These are phyloP conservation scores for Galleria mellonella DNA, from an alignment of 1,140 invertebrate species.

Conservation along the genomic window DNA sequence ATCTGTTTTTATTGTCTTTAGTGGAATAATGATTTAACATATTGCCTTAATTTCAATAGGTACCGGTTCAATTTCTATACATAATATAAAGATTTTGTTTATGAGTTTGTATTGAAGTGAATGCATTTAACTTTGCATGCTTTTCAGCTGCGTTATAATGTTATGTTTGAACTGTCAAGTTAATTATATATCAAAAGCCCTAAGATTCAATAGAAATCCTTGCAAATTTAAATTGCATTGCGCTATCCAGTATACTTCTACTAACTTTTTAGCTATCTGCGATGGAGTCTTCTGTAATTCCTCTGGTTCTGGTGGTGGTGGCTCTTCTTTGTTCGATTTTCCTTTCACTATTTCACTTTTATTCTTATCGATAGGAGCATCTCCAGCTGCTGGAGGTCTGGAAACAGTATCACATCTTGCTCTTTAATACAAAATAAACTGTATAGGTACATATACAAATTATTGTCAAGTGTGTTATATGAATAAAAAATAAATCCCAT, in stretches of 20 bases:
- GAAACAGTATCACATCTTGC: conserved; percentile 2
- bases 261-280: conserved; percentile 40
- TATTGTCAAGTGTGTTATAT: not conserved
- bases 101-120: too few relatives aligned
- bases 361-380: conserved; percentile 27
- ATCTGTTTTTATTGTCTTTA: too few relatives aligned
- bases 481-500: not conserved
- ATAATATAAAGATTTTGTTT: too few relatives aligned
- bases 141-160: too few relatives aligned
- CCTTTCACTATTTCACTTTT: conserved; percentile 24
- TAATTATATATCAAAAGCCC: too few relatives aligned
- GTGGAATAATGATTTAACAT: too few relatives aligned
- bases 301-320: conserved; percentile 18
- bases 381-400: conserved; percentile 28
- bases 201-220: too few relatives aligned
- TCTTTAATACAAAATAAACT: not conserved
- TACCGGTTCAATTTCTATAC: too few relatives aligned
- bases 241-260: not conserved
- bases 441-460: not conserved
- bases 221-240: too few relatives aligned
- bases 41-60: too few relatives aligned
- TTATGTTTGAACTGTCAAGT: too few relatives aligned
- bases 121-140: too few relatives aligned
- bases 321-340: conserved; percentile 15
- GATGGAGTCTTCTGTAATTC: conserved; percentile 37